Evolutionary conservation across 2,888 invertebrate genomes (phyloP).

Genomic region (Cheilosia impressa): DNA sequence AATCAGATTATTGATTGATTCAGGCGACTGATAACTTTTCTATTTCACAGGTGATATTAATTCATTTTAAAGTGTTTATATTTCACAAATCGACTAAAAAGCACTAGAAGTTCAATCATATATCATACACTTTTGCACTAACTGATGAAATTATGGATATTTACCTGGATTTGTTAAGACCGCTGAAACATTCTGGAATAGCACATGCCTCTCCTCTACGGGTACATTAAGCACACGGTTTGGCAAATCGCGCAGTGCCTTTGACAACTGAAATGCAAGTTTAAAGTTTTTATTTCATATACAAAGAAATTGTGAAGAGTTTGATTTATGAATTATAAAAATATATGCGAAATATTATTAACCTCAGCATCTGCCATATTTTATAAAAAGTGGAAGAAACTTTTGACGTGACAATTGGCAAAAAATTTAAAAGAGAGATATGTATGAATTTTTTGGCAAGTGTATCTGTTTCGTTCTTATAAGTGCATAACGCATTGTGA

Average conservation of each 20-base stretch:
- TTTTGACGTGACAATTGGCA: constrained; percentile 72
- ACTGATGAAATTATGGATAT: constrained; percentile 68
- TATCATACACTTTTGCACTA: constrained; percentile 3
- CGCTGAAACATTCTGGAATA: constrained; percentile 81
- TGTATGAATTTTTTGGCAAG: not conserved
- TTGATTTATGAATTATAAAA: constrained; percentile 64
- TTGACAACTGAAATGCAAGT: constrained; percentile 81
- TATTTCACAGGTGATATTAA: not conserved
- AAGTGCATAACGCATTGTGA: constrained; percentile 5
- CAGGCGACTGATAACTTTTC: constrained; percentile 9
- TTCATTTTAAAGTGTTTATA: not conserved
- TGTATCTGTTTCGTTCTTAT: constrained; percentile 19
- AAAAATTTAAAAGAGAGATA: constrained; percentile 28
- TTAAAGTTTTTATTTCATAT: constrained; percentile 29
- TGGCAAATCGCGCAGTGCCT: constrained; percentile 82
- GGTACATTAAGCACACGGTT: constrained; percentile 81
- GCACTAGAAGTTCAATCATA: not conserved
- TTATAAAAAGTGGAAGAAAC: constrained; percentile 41
- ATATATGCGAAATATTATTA: constrained; percentile 51
- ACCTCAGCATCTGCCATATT: constrained; percentile 79
- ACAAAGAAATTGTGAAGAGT: not conserved
- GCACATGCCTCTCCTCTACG: constrained; percentile 80
- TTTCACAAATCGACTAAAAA: constrained; percentile 24
- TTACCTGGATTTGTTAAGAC: constrained; percentile 90
- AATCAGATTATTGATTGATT: constrained; percentile 65